A percentile compares a stretch with the other conserved stretches of the same genome.
Conservation (phyloP, 2,888 invertebrate genomes). For the Sphinx pinastri region DNA sequence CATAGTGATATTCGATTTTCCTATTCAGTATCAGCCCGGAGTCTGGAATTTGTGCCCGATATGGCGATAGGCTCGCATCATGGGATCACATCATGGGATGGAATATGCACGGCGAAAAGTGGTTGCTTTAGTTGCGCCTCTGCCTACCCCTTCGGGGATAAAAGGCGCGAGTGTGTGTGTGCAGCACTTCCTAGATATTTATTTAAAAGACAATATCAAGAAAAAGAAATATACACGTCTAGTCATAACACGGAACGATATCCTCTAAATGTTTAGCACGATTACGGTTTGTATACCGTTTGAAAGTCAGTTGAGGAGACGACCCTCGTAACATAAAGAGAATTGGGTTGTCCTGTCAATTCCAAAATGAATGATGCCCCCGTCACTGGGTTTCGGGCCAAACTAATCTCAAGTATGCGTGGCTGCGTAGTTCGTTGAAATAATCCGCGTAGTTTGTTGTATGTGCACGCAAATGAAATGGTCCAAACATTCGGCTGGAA, state of each 20-base stretch:
- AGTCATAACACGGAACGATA: not conserved
- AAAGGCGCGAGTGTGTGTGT: too few relatives aligned
- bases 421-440: constrained; percentile 57
- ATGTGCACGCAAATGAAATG: constrained; percentile 64
- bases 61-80: too few relatives aligned
- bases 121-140: too few relatives aligned
- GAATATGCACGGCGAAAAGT: too few relatives aligned
- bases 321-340: constrained; percentile 40
- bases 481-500: constrained; percentile 55
- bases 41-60: too few relatives aligned
- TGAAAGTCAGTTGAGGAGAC: constrained; percentile 39
- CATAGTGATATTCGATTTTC: too few relatives aligned
- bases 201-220: not conserved
- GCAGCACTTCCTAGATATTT: too few relatives aligned
- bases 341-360: constrained; percentile 38
- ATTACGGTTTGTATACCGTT: constrained; percentile 34
- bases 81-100: too few relatives aligned
- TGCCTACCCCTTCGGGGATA: too few relatives aligned
- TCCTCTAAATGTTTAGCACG: constrained; percentile 37
- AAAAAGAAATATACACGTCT: not conserved
- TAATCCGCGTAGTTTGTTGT: constrained; percentile 66
- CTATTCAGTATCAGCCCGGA: too few relatives aligned
- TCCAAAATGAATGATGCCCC: constrained; percentile 37
- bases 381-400: constrained; percentile 33
- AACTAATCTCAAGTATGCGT: constrained; percentile 67